phyloP scores from a whole-genome alignment of 2,113 vertebrate species.

The Pterocles burchelli region DNA sequence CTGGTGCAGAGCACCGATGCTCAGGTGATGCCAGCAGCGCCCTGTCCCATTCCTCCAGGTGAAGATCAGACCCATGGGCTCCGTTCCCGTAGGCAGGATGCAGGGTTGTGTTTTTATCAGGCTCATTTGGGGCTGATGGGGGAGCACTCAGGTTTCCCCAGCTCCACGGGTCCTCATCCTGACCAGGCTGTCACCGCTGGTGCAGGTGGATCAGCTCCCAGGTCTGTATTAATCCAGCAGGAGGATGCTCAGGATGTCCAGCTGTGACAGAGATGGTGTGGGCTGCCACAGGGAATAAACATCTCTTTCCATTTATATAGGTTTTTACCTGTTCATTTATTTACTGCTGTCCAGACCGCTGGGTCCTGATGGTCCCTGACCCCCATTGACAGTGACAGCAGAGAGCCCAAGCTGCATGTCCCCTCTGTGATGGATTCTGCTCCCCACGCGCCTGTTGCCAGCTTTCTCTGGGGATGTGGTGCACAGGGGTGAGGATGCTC shows the following conservation, averaged over 20 bases:
- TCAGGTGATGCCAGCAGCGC: fast-evolving
- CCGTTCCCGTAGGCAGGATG: fast-evolving
- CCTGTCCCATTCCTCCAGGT: fast-evolving
- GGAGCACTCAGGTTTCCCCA: not conserved
- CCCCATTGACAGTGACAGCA: fast-evolving
- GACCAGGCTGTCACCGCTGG: not conserved
- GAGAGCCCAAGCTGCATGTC: not conserved
- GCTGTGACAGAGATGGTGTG: not conserved
- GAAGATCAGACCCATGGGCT: not conserved
- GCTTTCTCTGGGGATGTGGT: not conserved
- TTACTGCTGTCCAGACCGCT: fast-evolving
- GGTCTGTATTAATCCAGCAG: not conserved
- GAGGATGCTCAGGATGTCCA: not conserved
- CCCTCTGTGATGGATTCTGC: fast-evolving
- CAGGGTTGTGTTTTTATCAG: not conserved
- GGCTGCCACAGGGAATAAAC: not conserved
- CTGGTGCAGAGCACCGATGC: not conserved
- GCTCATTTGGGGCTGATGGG: fast-evolving
- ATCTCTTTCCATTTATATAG: not conserved
- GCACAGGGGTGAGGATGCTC: not conserved
- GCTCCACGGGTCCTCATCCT: fast-evolving
- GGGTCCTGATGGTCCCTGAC: fast-evolving
- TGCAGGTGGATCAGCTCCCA: not conserved
- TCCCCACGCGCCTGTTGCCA: fast-evolving
- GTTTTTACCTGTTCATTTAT: not conserved